Conservation (phyloP, 2,888 invertebrate genomes). For the Leptinotarsa tumamoca region DNA sequence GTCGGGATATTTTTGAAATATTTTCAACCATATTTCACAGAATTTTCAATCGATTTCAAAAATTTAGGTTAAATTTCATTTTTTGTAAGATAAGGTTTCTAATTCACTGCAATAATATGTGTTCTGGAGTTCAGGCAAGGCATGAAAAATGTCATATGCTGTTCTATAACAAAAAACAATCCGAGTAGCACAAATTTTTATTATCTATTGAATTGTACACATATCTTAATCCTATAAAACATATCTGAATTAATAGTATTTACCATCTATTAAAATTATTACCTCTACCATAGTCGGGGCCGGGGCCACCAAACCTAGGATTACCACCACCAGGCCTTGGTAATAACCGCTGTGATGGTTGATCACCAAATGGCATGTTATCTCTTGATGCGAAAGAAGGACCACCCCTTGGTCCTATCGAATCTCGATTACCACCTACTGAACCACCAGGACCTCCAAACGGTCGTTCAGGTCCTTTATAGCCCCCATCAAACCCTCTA, state of each 20-base stretch:
- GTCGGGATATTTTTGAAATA: no score
- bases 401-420: slow-evolving; percentile 15
- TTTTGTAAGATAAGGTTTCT: no score
- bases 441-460: slow-evolving; percentile 6
- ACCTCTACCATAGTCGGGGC: slow-evolving; percentile 33
- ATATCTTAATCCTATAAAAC: slow-evolving; percentile 21
- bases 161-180: not conserved
- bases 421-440: slow-evolving; percentile 13
- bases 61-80: no score
- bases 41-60: no score
- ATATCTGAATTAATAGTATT: slow-evolving; percentile 1
- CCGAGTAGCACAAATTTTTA: slow-evolving; percentile 4
- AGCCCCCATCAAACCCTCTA: not conserved
- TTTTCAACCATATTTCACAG: no score
- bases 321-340: slow-evolving; percentile 26
- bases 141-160: no score
- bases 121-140: no score
- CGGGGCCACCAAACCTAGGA: slow-evolving; percentile 30
- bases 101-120: no score
- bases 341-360: slow-evolving; percentile 8
- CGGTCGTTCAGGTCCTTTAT: not conserved
- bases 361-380: slow-evolving; percentile 26
- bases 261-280: slow-evolving; percentile 39
- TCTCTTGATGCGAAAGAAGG: slow-evolving; percentile 12
- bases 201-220: not conserved